Evolutionary conservation across 2,888 invertebrate species (phyloP), one percentile per base, ranked within the genome.

Genomic region (Mythimna lalbum): DNA sequence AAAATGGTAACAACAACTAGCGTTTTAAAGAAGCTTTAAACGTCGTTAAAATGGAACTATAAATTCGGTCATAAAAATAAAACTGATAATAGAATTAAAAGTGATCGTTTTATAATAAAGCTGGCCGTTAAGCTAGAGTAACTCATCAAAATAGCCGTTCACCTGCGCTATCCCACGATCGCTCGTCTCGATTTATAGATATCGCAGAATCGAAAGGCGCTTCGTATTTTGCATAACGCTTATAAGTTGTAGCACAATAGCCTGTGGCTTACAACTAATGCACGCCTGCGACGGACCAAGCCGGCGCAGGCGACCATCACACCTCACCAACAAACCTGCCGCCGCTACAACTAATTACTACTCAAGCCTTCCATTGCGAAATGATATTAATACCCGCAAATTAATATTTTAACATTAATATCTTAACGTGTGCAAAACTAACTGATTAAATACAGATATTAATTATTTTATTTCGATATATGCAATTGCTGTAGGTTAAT

Each of bases 201-300:
- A 93, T 94, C 92, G 89, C 87, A 90, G 90, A 93, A 93, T 92
- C 90, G 94, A 95, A 94, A 94, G 94, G 94, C 90, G 91, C 92
- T 91, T 93, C 90, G 93, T 91, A 93, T 91, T 95, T 94, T 94
- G 94, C 95, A 95, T 95, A 94, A 93, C 91, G 91, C 86, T 93
- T 91, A 90, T 93, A 92, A 90, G 89, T 91, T 92, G 90, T 89
- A 90, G 88, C 90, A 92, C 91, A 93, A 93, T 92, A 90, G 89
- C 87, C 89, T 84, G 82, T 90, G 89, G 88, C 87, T 89, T 87
- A 91, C 88, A 91, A 91, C 87, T 80, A 80, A 89, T 89, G 90
- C 89, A 84, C 84, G 86, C 82, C 80, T 71, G 76, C 80, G 78
- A 81, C 84, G 78, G 60, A 81, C 86, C 86, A 75, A 82, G 72